Percentiles rank a stretch among this genome's conserved stretches.
Conservation (phyloP, 2,797 vertebrate species). For the Rhynchotus rufescens region DNA sequence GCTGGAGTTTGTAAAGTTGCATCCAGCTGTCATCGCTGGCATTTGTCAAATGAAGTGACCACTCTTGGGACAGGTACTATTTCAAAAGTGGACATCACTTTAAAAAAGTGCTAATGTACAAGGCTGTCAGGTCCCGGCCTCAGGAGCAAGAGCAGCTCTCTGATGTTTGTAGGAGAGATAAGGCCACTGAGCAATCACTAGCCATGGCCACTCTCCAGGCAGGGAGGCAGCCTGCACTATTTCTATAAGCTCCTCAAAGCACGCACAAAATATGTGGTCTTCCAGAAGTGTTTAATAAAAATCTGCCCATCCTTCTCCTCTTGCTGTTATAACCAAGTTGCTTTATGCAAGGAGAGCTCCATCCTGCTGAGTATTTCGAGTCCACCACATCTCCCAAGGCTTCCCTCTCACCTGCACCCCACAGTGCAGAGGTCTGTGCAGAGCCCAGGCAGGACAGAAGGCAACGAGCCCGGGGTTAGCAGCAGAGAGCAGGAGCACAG, state of each 20-base stretch:
- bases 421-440: rapidly evolving
- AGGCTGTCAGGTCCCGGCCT: conserved; percentile 70
- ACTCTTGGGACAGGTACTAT: conserved; percentile 66
- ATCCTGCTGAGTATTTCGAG: background rate
- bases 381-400: background rate
- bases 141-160: background rate
- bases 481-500: background rate
- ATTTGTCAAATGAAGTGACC: conserved; percentile 80
- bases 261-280: background rate
- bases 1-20: conserved; percentile 63
- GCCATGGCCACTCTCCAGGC: background rate
- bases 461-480: background rate
- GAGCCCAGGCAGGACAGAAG: background rate
- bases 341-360: background rate
- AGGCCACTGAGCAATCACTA: background rate
- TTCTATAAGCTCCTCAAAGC: background rate
- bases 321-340: background rate
- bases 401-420: background rate
- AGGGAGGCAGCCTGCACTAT: background rate
- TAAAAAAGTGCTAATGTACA: conserved; percentile 70
- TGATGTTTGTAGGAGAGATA: conserved; percentile 47
- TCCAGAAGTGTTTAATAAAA: background rate
- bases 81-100: conserved; percentile 78
- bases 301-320: background rate
- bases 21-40: conserved; percentile 72